A percentile compares a stretch with the other conserved stretches of the same genome.
Conservation (phyloP, 2,797 vertebrate genomes). For the Alauda arvensis region DNA sequence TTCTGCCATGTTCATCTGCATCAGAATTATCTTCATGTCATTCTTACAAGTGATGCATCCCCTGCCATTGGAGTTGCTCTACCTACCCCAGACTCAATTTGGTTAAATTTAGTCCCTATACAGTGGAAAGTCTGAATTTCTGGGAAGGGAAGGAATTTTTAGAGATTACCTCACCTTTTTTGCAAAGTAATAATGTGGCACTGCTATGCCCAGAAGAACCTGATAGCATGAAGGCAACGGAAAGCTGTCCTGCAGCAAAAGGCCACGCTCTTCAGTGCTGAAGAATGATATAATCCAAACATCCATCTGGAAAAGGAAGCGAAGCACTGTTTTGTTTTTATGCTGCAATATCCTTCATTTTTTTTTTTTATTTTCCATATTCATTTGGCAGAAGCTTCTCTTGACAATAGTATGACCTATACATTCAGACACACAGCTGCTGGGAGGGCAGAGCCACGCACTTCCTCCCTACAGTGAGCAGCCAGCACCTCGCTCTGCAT, state of each 20-base stretch:
- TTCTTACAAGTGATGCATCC: neutral
- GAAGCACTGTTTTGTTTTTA: neutral
- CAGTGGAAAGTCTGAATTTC: neutral
- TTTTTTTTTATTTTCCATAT: conserved; percentile 19
- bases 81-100: neutral
- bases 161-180: conserved; percentile 80
- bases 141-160: neutral
- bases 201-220: conserved; percentile 84
- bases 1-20: neutral
- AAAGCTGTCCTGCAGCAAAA: conserved; percentile 89
- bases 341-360: neutral
- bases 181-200: conserved; percentile 91
- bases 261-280: conserved; percentile 88
- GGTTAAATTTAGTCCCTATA: neutral
- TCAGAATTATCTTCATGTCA: neutral
- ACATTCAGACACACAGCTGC: neutral
- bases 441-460: neutral
- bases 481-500: neutral
- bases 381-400: neutral
- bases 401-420: neutral
- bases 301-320: conserved; percentile 62
- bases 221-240: conserved; percentile 77
- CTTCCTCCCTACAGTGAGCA: neutral
- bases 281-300: conserved; percentile 88
- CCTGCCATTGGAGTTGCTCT: neutral